phyloP scores from a whole-genome alignment of 1,140 invertebrate species.

The Brachionus calyciflorus region DNA sequence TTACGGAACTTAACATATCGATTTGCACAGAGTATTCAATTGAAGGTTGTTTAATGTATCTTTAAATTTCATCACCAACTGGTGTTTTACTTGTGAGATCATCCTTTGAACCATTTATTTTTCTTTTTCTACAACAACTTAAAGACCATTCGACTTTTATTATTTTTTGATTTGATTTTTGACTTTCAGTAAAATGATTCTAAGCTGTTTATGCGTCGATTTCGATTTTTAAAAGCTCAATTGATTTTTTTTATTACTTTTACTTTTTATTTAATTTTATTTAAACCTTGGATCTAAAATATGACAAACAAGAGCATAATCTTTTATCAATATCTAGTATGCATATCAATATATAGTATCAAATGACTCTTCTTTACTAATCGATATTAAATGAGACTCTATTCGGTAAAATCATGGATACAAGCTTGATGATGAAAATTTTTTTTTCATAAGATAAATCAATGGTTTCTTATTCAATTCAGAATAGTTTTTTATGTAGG shows the following conservation, averaged over 20 bases:
- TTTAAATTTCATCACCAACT: too few species aligned
- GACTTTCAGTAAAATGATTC: too few species aligned
- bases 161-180: background rate
- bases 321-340: background rate
- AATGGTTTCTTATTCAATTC: background rate
- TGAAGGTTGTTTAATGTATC: background rate
- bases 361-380: background rate
- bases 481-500: background rate
- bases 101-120: too few species aligned
- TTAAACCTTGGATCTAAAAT: constrained; percentile 21
- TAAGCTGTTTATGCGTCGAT: background rate
- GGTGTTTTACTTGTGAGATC: too few species aligned
- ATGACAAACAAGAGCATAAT: constrained; percentile 19
- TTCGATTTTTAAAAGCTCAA: background rate
- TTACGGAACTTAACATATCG: too few species aligned
- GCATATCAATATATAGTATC: background rate
- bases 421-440: background rate
- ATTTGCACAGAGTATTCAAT: background rate
- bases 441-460: background rate
- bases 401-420: background rate
- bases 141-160: background rate
- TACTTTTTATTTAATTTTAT: background rate
- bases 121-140: background rate
- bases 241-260: background rate
- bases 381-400: background rate